Percentiles rank a stretch among this genome's conserved stretches.
Evolutionary conservation across 1,140 invertebrate species (phyloP).

Genomic region (Danaus melanippus): DNA sequence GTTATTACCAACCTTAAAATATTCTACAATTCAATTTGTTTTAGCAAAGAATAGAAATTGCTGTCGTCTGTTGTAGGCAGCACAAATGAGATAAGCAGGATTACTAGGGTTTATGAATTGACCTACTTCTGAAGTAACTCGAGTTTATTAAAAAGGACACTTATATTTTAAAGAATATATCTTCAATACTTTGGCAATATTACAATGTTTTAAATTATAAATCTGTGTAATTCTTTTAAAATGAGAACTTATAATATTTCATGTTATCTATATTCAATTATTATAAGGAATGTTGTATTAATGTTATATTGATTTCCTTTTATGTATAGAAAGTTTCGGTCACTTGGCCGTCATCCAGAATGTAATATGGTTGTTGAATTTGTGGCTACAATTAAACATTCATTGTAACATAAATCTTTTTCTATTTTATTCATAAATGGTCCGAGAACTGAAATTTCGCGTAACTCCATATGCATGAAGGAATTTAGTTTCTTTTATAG

Average conservation of each 20-base stretch:
- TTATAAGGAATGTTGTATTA: no score
- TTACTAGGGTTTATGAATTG: no score
- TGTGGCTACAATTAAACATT: constrained; percentile 48
- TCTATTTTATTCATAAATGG: constrained; percentile 54
- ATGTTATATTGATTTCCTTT: not conserved
- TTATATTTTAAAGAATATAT: not conserved
- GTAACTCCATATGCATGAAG: constrained; percentile 13
- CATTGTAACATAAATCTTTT: constrained; percentile 54
- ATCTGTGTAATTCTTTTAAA: not conserved
- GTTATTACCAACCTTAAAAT: no score
- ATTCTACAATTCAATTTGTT: no score
- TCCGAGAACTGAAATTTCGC: constrained; percentile 20
- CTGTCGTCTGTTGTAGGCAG: no score
- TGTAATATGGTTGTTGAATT: constrained; percentile 40
- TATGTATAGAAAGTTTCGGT: constrained; percentile 12
- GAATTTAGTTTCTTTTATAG: constrained; percentile 10
- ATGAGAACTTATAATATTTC: not conserved
- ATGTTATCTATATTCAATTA: no score
- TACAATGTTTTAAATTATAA: not conserved
- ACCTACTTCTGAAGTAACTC: no score
- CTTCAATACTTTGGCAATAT: not conserved
- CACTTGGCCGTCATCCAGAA: constrained; percentile 32
- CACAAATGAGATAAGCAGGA: no score
- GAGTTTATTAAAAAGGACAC: no score
- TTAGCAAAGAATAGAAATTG: no score